Evolutionary conservation across 2,888 invertebrate species (phyloP), one percentile per base, ranked within the genome.

Genomic region (Bellardia pandia): DNA sequence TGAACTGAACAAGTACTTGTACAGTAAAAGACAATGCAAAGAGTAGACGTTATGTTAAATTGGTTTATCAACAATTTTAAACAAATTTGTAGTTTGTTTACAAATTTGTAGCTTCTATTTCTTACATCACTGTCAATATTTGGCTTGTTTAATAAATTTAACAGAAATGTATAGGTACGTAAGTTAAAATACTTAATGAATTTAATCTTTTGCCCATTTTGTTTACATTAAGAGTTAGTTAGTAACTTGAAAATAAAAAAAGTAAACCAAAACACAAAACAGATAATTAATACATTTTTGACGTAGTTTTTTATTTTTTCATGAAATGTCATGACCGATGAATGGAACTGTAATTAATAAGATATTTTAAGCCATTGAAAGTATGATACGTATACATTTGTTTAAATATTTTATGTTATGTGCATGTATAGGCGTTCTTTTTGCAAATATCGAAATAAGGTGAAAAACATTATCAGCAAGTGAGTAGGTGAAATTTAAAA

Each of bases 251-350:
- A 56, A 16, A 56, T 3, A 8, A 71, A 45, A 45, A 11, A 45
- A 13, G 13, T 16, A 68, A 66, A 42, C 14, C n/a, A 33, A 62
- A 33, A 62, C 16, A 62, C 14, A 66, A 48, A 72, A 58, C 42
- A 30, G n/a, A 42, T 58, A 69, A 69, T 69, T 78, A 78, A 69
- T 51, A 60, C 69, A 62, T 62, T 62, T 33, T 56, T 37, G 37
- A 71, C 16, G n/a, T 71, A 33, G 66, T 13, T 45, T 78, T 33
- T 66, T 68, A 53, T 37, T 64, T 51, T 76, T 62, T 9, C 30
- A 58, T 72, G 77, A 71, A 81, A 88, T 88, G 89, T 88, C 86
- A 86, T 88, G 85, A 33, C 84, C 89, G 89, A 89, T 89, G 88
- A 89, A 89, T 89, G 88, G 76, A 88, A 89, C 45, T 14, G 40